Evolutionary conservation across 2,888 invertebrate species (phyloP), one percentile per base, ranked within the genome.

Genomic region (Stegana nigrithorax): DNA sequence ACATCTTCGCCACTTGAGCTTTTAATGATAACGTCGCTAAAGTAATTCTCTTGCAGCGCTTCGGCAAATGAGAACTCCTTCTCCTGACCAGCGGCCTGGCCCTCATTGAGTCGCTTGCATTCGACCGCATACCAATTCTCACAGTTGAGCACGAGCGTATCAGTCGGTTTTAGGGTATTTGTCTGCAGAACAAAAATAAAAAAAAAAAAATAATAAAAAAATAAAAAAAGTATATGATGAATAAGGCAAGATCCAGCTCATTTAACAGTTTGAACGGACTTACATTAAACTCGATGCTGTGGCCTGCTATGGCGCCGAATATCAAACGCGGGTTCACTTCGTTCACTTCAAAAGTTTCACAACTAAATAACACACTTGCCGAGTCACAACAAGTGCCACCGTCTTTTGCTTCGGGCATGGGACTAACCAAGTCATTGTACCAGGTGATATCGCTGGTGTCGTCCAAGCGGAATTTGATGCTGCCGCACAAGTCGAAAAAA

Each of bases 301-400:
- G 89, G 6, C 90, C 91, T 32, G 88, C 89, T 80, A 89, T 89
- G 39, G 90, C 89, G 27, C 90, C 90, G 83, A 90, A 90, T 64
- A 88, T 84, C 27, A 89, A 81, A 59, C 82, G 80, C 17, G 84
- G 84, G 71, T 82, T 81, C 27, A 65, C 57, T 63, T 81, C 82
- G 67, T 87, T 84, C 8, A 87, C 84, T 85, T 91, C 90, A 80
- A 89, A 91, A n/a, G 90, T 90, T 82, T 91, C 90, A 85, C 90
- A 91, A 76, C 87, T 88, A 81, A 91, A 91, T 72, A 91, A 85
- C 27, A 90, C 89, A 74, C 89, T 85, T 3, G 85, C 84, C 59
- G 84, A 81, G 59, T 83, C 81, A 71, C 79, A 82, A 69, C 77
- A 82, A 64, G 71, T 76, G 67, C 73, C 74, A 64, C 83, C 79